Evolutionary conservation across 2,888 invertebrate species (phyloP), one percentile per base, ranked within the genome.

Genomic region (Mythimna vitellina): DNA sequence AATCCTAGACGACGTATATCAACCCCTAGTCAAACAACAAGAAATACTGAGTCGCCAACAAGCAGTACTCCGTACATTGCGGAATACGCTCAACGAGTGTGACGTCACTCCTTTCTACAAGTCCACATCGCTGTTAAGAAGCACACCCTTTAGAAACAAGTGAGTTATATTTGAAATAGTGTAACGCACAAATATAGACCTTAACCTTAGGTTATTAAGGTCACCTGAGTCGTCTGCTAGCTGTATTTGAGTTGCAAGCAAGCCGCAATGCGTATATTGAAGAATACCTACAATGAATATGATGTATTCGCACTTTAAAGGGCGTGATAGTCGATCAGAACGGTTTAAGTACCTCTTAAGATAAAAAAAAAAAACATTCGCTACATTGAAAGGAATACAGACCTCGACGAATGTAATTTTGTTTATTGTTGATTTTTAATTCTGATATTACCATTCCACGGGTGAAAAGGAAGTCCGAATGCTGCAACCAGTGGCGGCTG

Each of bases 1-100:
- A 0, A 97, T 97, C 46, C 93, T 98, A 84, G 98, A 98, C 87
- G 97, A 97, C 46, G 97, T 98, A 12, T 99, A 98, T 93, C 98
- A 98, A 87, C 97, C 98, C 0, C 94, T 99, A 87, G 97, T 98
- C 42, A 97, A 97, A 75, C 97, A 98, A 79, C 97, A 97, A 82
- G 98, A 98, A 80, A 97, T 97, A 74, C 94, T 97, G 35, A 94
- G 93, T 76, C 96, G 96, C 69, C 97, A 97, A 88, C 97, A 96
- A 92, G 97, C 89, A 62, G 96, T 89, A 74, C 91, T 96, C 49
- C 95, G 94, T 70, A 93, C 90, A 9, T 83, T 92, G 70, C 90
- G 87, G 76, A 95, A 88, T 76, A 94, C 92, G 6, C 93, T 92
- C 75, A 96, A 89, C 54, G 96, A 92, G 71, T 95, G 89, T 69